Evolutionary conservation across 1,140 invertebrate species (phyloP).

Genomic region (Diplogasteroides magnus): DNA sequence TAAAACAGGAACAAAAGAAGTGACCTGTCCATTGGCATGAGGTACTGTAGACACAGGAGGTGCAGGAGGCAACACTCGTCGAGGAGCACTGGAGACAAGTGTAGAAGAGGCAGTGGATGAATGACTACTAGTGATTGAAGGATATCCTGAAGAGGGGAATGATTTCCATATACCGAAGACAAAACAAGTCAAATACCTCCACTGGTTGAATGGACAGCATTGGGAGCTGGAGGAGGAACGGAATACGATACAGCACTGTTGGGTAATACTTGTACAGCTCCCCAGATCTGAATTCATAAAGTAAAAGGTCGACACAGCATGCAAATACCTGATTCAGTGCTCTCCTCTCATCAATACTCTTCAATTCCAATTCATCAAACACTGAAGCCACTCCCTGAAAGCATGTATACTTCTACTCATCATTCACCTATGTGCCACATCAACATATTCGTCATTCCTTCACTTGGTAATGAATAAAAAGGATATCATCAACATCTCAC

Average conservation of each 20-base stretch:
- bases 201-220: too few species aligned
- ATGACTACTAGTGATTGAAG: too few species aligned
- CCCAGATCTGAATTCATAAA: not conserved
- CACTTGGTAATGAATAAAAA: not conserved
- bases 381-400: slow-evolving; percentile 37
- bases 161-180: too few species aligned
- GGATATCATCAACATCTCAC: not conserved
- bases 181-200: too few species aligned
- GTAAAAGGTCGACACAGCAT: slow-evolving; percentile 1
- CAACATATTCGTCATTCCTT: not conserved
- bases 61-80: too few species aligned
- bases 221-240: too few species aligned
- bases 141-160: too few species aligned
- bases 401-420: slow-evolving; percentile 36
- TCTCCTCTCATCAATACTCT: slow-evolving; percentile 40
- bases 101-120: too few species aligned
- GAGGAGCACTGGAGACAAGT: too few species aligned
- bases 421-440: not conserved
- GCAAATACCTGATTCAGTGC: slow-evolving; percentile 40
- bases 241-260: not conserved
- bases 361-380: slow-evolving; percentile 44
- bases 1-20: too few species aligned
- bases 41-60: too few species aligned
- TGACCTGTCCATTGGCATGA: too few species aligned
- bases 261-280: not conserved